Evolutionary conservation across 2,888 invertebrate species (phyloP), one percentile per base, ranked within the genome.

Genomic region (Zeuzera pyrina): DNA sequence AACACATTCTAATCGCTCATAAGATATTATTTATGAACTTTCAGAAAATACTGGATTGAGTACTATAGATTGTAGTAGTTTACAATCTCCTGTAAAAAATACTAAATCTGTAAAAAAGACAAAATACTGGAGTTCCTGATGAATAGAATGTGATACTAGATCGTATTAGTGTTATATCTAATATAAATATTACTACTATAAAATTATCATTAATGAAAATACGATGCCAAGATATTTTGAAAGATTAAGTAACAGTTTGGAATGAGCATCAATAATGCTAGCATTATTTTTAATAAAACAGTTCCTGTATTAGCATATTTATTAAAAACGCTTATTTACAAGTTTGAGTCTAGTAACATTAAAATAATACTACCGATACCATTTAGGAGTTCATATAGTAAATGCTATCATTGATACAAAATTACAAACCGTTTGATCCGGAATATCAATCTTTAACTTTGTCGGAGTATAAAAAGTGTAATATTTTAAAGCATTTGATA

Each of bases 181-280:
- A 34, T 30, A 34, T 34, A 12, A 10, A 34, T 30, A 34, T 34
- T 34, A 34, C 30, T 19, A 34, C 29, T 34, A 34, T 34, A 30
- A 30, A 34, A 34, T 30, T 34, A 34, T 34, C 34, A 2, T 25
- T 34, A 12, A 33, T 29, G 29, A 33, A 33, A 33, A 29, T 33
- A 33, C 30, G 34, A 30, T 26, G 30, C 26, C 30, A 34, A 29
- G 33, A 33, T 29, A 33, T 24, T 29, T 33, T 34, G 1, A 30
- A 34, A 34, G 25, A 30, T 30, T 34, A 19, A 25, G 25, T 24
- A 30, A 26, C 29, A 34, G 34, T 34, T 34, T 30, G 30, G 34
- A 34, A 34, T 34, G 34, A 34, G 34, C 21, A 27, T 30, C 30
- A 34, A 30, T 21, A 34, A 34, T 34, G 30, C 27, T 34, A 30